Evolutionary conservation across 2,888 invertebrate species (phyloP).

Genomic region (Pedicia rivosa): DNA sequence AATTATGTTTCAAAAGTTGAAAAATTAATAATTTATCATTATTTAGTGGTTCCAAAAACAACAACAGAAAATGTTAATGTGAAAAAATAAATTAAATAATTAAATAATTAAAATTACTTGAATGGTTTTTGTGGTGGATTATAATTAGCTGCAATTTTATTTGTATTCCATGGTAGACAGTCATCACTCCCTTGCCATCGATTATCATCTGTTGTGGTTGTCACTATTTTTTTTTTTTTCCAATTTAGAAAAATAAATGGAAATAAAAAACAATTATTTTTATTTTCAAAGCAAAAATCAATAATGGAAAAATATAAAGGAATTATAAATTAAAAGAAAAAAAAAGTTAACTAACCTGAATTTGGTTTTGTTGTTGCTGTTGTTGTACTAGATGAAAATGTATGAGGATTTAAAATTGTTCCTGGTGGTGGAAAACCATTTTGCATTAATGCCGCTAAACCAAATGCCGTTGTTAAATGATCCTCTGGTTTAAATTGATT

Average conservation of each 20-base stretch:
- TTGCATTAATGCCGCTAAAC: slow-evolving; percentile 61
- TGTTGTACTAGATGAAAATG: slow-evolving; percentile 22
- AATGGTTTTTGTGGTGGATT: slow-evolving; percentile 4
- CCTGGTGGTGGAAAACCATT: slow-evolving; percentile 52
- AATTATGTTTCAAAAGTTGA: too few relatives aligned
- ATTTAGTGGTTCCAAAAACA: too few relatives aligned
- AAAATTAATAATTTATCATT: too few relatives aligned
- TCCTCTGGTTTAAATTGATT: slow-evolving; percentile 46
- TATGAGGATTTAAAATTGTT: slow-evolving; percentile 33
- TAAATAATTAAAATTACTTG: slow-evolving; percentile 2
- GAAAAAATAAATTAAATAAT: too few relatives aligned
- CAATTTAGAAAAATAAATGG: too few relatives aligned
- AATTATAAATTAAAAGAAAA: too few relatives aligned
- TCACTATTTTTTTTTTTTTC: too few relatives aligned
- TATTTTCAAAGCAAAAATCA: too few relatives aligned
- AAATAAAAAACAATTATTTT: too few relatives aligned
- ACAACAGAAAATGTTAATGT: too few relatives aligned
- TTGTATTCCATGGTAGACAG: slow-evolving; percentile 6
- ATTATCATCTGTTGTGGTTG: background rate
- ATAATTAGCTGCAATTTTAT: slow-evolving; percentile 2
- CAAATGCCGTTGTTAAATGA: slow-evolving; percentile 53
- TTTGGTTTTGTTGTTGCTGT: slow-evolving; percentile 7
- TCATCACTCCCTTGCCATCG: background rate
- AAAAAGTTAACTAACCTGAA: slow-evolving; percentile 1
- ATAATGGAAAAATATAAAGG: too few relatives aligned